Conservation (phyloP, 2,797 vertebrate genomes). For the Psittacula echo region DNA sequence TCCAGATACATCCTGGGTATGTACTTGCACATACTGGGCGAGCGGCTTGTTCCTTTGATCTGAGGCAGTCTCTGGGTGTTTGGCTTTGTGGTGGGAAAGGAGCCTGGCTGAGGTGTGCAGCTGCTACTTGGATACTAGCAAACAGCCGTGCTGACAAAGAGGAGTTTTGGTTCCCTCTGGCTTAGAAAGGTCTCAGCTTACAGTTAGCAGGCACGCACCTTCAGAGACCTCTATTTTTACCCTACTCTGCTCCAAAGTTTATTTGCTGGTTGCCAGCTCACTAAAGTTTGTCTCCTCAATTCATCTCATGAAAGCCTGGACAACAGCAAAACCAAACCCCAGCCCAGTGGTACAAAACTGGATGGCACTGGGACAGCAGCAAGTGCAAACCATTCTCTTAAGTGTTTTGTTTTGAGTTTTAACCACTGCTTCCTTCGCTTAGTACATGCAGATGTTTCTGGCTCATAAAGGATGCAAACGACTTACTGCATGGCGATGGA, state of each 20-base stretch:
- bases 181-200: neutral
- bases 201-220: neutral
- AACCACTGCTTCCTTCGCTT: neutral
- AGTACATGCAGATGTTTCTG: neutral
- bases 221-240: neutral
- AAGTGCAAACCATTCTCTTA: neutral
- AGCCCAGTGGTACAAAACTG: neutral
- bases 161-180: neutral
- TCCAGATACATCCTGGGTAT: neutral
- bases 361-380: too few species aligned
- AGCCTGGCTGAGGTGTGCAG: neutral
- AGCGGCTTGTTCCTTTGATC: neutral
- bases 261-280: neutral
- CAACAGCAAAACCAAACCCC: neutral
- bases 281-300: neutral
- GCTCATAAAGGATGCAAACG: neutral
- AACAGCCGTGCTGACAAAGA: neutral
- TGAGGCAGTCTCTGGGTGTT: neutral
- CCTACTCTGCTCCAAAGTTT: neutral
- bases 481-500: neutral
- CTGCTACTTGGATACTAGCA: neutral
- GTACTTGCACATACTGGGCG: accelerated
- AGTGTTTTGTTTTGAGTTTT: neutral
- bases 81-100: neutral
- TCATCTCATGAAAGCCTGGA: neutral